These are phyloP conservation scores for Zaprionus davidi DNA, from an alignment of 1,140 invertebrate species.

Conservation along the genomic window DNA sequence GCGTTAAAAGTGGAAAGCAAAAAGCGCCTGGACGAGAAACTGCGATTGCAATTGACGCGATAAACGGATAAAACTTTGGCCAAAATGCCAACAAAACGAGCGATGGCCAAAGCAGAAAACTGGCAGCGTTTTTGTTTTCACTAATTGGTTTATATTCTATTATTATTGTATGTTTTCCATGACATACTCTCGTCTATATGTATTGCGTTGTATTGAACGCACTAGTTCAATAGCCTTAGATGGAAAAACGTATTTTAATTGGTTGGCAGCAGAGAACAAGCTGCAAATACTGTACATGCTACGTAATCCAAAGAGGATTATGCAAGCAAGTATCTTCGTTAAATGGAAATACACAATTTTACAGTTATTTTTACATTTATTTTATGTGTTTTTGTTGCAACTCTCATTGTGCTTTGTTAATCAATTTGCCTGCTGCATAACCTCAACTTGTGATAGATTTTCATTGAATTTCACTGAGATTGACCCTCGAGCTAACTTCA, in stretches of 20 bases:
- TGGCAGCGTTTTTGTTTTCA: conserved; percentile 22
- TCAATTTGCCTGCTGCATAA: background rate
- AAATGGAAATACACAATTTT: background rate
- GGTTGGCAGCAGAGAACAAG: conserved; percentile 2
- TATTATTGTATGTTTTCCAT: conserved; percentile 47
- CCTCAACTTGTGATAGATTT: background rate
- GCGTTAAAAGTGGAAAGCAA: conserved; percentile 11
- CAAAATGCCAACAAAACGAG: conserved; percentile 17
- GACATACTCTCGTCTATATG: conserved; percentile 26
- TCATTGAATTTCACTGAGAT: background rate
- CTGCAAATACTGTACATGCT: background rate
- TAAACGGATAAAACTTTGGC: conserved; percentile 60
- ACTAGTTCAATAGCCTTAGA: conserved; percentile 7
- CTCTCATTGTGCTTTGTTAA: background rate
- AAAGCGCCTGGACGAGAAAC: background rate
- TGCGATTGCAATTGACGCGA: conserved; percentile 50
- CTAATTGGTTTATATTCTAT: conserved; percentile 71
- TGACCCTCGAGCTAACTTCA: background rate
- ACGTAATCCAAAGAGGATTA: conserved; percentile 23
- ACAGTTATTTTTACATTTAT: background rate
- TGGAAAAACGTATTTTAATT: conserved; percentile 12
- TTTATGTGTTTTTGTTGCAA: background rate
- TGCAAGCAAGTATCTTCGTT: conserved; percentile 1
- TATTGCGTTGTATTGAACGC: background rate
- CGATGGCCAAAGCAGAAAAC: conserved; percentile 15